phyloP scores from a whole-genome alignment of 2,888 invertebrate genomes.

The Ornithoptera alexandrae region DNA sequence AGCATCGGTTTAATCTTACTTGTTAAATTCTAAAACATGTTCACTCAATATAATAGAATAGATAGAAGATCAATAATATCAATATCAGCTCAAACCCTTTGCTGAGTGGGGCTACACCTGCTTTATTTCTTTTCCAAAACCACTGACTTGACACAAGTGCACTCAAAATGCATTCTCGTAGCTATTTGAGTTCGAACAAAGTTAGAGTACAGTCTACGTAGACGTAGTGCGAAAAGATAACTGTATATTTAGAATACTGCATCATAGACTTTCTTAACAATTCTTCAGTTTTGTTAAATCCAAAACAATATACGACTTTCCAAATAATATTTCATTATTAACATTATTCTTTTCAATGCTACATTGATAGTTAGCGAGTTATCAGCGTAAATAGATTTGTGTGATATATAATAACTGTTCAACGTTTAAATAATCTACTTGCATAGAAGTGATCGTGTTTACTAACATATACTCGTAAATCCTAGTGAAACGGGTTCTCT shows the following conservation, averaged over 20 bases:
- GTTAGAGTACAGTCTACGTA: conserved; percentile 5
- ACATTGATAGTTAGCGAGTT: not conserved
- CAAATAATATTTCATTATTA: too few relatives aligned
- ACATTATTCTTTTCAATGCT: too few relatives aligned
- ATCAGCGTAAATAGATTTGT: not conserved
- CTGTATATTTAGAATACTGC: not conserved
- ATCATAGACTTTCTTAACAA: not conserved
- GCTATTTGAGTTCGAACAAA: conserved; percentile 19
- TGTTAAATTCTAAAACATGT: too few relatives aligned
- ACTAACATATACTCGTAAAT: conserved; percentile 13
- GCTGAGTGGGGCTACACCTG: conserved; percentile 16
- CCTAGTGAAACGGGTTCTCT: not conserved
- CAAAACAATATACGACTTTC: too few relatives aligned
- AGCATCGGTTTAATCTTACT: too few relatives aligned
- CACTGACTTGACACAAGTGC: conserved; percentile 14
- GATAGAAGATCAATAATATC: conserved; percentile 1
- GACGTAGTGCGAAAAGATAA: not conserved
- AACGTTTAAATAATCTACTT: not conserved
- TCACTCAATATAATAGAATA: too few relatives aligned
- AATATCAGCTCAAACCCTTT: conserved; percentile 1
- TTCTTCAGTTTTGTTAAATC: too few relatives aligned
- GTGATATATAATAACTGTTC: not conserved
- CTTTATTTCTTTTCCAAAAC: conserved; percentile 18
- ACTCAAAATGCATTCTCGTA: conserved; percentile 19
- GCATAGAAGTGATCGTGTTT: not conserved